A percentile compares a stretch with the other conserved stretches of the same genome.
Evolutionary conservation across 1,140 invertebrate species (phyloP).

Genomic region (Temnothorax curvispinosus): DNA sequence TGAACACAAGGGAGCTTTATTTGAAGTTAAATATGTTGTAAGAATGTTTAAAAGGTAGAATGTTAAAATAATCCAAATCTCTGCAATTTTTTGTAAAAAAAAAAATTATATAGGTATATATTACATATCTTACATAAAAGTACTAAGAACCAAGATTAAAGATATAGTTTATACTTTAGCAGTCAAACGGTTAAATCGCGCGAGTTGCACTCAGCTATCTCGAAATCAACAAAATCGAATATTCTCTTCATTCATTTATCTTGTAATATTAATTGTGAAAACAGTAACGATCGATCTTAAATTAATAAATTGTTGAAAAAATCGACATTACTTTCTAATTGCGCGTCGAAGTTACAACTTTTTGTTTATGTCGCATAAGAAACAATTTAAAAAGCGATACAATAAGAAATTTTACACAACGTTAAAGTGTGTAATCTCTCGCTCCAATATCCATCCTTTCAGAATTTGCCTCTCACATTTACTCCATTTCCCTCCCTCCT

Average conservation of each 20-base stretch:
- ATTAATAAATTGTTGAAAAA: not conserved
- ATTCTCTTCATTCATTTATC: not conserved
- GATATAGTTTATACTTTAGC: not conserved
- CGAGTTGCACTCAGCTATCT: slow-evolving; percentile 2
- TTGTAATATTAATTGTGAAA: not conserved
- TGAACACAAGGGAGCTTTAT: not conserved
- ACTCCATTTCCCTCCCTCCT: slow-evolving; percentile 14
- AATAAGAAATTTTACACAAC: slow-evolving; percentile 16
- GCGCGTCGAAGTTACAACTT: not conserved
- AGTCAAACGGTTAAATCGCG: slow-evolving; percentile 52
- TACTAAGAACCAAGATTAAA: not conserved
- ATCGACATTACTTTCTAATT: not conserved
- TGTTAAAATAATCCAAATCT: not conserved
- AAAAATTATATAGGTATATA: not conserved
- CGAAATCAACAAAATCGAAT: slow-evolving; percentile 15
- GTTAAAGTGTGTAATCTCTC: slow-evolving; percentile 35
- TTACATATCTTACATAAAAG: not conserved
- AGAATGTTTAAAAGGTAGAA: not conserved
- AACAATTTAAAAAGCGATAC: slow-evolving; percentile 7
- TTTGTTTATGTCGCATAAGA: not conserved
- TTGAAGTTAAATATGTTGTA: not conserved
- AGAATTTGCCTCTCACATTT: slow-evolving; percentile 34
- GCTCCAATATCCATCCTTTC: slow-evolving; percentile 7
- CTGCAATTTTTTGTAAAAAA: not conserved
- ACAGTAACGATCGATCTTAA: not conserved